Percentiles rank a stretch among this genome's conserved stretches.
Conservation (phyloP, 1,140 invertebrate species). For the Eurosta solidaginis region DNA sequence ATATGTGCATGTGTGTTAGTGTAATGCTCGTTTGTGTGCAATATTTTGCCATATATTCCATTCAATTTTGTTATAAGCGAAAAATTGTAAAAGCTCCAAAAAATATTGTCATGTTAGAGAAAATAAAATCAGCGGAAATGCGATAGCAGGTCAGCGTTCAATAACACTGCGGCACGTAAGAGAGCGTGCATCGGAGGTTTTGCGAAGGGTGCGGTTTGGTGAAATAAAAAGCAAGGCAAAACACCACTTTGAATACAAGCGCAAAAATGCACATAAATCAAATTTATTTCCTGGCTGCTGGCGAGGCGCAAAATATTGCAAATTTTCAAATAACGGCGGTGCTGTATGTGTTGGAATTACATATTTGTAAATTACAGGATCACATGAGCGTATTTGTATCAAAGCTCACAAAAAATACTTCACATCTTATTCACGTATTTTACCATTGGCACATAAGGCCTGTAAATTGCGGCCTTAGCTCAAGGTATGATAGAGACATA, state of each 20-base stretch:
- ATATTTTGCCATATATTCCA: constrained; percentile 9
- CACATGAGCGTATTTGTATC: not conserved
- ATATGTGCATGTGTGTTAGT: no score
- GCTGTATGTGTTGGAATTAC: not conserved
- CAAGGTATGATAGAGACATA: no score
- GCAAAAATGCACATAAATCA: constrained; percentile 10
- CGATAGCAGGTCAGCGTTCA: not conserved
- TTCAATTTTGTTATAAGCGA: constrained; percentile 19
- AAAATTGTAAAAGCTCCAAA: not conserved
- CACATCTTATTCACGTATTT: no score
- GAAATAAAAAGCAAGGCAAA: no score
- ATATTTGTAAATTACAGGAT: not conserved
- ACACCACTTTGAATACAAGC: not conserved
- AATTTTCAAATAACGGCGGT: constrained; percentile 2
- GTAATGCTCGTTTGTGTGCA: not conserved
- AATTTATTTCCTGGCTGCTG: constrained; percentile 9
- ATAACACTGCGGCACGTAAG: not conserved
- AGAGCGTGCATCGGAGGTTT: not conserved
- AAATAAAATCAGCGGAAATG: not conserved
- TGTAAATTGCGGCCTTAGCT: no score
- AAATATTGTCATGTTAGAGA: not conserved
- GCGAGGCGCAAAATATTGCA: constrained; percentile 26
- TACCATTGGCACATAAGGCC: no score
- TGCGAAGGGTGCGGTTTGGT: not conserved
- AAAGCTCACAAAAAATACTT: no score